Evolutionary conservation across 2,797 vertebrate species (phyloP).

Genomic region (Microhierax caerulescens): DNA sequence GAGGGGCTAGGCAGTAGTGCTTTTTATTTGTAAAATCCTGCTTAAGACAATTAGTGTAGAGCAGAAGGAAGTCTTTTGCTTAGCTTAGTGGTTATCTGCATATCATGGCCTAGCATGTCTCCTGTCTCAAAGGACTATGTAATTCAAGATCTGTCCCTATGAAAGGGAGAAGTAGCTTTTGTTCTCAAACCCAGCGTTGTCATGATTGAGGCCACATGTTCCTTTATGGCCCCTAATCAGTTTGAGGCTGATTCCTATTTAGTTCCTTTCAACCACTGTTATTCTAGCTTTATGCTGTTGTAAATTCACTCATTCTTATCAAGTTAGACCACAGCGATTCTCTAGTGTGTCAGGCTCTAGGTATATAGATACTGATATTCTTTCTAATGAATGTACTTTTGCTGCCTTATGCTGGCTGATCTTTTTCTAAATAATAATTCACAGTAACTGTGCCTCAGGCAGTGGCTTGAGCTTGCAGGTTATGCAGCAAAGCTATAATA

Average conservation of each 20-base stretch:
- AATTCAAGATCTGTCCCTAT: conserved; percentile 51
- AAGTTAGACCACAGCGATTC: neutral
- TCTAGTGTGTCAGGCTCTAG: neutral
- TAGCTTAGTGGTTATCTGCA: neutral
- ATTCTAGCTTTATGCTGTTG: conserved; percentile 51
- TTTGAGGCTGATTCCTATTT: conserved; percentile 41
- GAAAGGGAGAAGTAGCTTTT: conserved; percentile 48
- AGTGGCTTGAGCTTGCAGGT: neutral
- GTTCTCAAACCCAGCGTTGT: neutral
- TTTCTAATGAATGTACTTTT: neutral
- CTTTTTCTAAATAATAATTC: conserved; percentile 26
- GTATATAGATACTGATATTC: neutral
- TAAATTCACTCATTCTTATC: neutral
- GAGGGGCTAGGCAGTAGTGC: neutral
- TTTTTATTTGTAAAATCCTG: conserved; percentile 28
- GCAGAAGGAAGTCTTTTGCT: conserved; percentile 18
- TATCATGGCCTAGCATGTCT: neutral
- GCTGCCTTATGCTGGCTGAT: neutral
- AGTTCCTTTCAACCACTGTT: conserved; percentile 45
- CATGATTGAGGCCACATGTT: conserved; percentile 59
- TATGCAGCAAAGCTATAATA: neutral
- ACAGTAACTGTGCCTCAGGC: neutral
- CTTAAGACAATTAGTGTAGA: neutral
- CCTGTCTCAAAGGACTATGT: conserved; percentile 18
- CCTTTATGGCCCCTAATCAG: conserved; percentile 3